Evolutionary conservation across 2,888 invertebrate species (phyloP), one percentile per base, ranked within the genome.

Genomic region (Pseudoips prasinana): DNA sequence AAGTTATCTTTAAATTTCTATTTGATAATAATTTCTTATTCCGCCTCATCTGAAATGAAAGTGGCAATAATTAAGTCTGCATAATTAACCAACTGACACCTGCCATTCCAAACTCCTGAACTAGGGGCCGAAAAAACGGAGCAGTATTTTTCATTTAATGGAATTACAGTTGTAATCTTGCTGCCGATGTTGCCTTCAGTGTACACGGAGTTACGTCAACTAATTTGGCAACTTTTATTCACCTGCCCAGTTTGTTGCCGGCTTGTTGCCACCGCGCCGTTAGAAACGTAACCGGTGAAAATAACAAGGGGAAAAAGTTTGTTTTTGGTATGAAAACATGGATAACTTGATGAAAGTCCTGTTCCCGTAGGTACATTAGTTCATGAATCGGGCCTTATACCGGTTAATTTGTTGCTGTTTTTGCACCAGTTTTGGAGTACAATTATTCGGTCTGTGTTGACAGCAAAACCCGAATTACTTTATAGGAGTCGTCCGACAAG

Each of bases 201-300:
- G 35, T n/a, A n/a, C 9, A 3, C 36, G 9, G 31, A 43, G 55
- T 54, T 54, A 24, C 33, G 30, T 38, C 28, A 49, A 54, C 50
- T 54, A 54, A 54, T 54, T 54, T 46, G 10, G 36, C 31, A 58
- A 54, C 54, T 54, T 54, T 54, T 54, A 54, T 58, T 43, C 40
- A 49, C 55, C 50, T 46, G 46, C 19, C 27, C 33, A 14, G 32
- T 35, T 27, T 17, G 25, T 34, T 23, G 36, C 29, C 53, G 46
- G 55, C 39, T 42, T 5, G 22, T 36, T 30, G 36, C 36, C 14
- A 5, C 14, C 14, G 14, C 14, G 50, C 39, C 40, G 39, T 47
- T 44, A 22, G 39, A 20, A 29, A 31, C 42, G 56, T 31, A 56
- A 56, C 53, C 40, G 40, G 34, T 48, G 26, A 40, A 14, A 46